Conservation (phyloP, 2,113 vertebrate genomes). For the zebrafish (Danio rerio) region DNA sequence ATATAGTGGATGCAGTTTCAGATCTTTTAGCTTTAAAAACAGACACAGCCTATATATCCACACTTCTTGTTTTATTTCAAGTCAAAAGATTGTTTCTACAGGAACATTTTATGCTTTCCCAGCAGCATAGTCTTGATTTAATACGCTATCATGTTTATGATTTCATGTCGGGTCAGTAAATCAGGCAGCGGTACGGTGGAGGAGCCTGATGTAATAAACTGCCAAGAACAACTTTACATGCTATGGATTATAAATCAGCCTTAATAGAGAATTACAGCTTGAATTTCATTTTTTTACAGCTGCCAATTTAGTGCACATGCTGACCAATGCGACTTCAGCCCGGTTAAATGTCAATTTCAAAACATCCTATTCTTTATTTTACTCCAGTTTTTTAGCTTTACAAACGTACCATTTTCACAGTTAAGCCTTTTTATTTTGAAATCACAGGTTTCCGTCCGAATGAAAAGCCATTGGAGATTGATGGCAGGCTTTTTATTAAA, state of each 20-base stretch:
- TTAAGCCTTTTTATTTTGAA: neutral
- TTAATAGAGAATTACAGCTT: conserved; percentile 21
- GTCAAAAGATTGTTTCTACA: conserved; percentile 8
- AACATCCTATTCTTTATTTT: neutral
- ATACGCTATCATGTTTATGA: conserved; percentile 25
- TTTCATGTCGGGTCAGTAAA: conserved; percentile 27
- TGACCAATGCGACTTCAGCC: neutral
- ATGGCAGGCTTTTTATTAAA: conserved; percentile 3
- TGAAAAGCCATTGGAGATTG: neutral
- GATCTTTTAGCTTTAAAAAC: too few relatives aligned
- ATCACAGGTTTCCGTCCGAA: neutral
- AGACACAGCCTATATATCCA: neutral
- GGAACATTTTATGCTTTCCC: conserved; percentile 2
- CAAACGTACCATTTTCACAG: neutral
- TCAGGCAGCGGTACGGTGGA: neutral
- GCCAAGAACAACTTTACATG: neutral
- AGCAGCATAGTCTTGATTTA: conserved; percentile 22
- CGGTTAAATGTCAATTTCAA: neutral
- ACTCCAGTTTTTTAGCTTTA: neutral
- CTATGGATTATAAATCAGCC: conserved; percentile 23
- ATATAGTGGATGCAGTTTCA: neutral
- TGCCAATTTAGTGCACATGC: neutral
- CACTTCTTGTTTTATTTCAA: neutral
- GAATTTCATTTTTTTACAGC: neutral
- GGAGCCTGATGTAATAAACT: conserved; percentile 5